Base-by-base conservation (phyloP, 2,797 vertebrate genomes). In the Australoheros facetus region DNA sequence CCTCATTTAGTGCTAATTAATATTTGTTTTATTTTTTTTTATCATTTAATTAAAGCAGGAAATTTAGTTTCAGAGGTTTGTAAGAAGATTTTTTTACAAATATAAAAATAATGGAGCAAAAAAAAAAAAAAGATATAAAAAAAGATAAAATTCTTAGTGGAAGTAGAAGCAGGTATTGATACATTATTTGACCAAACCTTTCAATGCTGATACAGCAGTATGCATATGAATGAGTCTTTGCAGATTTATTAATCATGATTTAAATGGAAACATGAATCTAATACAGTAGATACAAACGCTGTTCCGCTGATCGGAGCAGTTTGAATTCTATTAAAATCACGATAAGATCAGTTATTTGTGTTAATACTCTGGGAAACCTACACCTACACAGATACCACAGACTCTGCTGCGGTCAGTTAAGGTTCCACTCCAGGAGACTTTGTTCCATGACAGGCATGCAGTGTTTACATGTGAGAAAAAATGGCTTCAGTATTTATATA, bases 321-420 rank as follows among this genome's bases (percentile, higher is more conserved):
- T 45, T 26, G 17, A 0, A 0, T 16, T 64, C 39, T 11, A 2
- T 45, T 45, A 45, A 45, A 45, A 26, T 64, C 37, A 45, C 3
- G 37, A 26, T 64, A 45, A 64, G 37, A 64, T 26, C 0, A 0
- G 19, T 66, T 66, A 19, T 66, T 26, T 23, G 16, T 8, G 19
- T 51, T 19, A 30, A 12, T 69, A n/a, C 10, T 51, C 26, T 13
- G 13, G 42, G 17, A 69, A 69, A 26, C 7, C 17, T 0, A 30
- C 16, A 30, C 42, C 45, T 51, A 30, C 42, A n/a, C 14, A 30
- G 51, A 51, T 8, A 51, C 42, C 45, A 51, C 64, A 69, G 12
- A 30, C 42, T 64, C 37, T 42, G 37, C 3, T 69, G 64, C 48
- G 64, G 45, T 51, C 64, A 69, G 1, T 4, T 51, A 51, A 7